These are phyloP conservation scores for Polypedilum pembai DNA, from an alignment of 1,140 invertebrate species.

Conservation along the genomic window DNA sequence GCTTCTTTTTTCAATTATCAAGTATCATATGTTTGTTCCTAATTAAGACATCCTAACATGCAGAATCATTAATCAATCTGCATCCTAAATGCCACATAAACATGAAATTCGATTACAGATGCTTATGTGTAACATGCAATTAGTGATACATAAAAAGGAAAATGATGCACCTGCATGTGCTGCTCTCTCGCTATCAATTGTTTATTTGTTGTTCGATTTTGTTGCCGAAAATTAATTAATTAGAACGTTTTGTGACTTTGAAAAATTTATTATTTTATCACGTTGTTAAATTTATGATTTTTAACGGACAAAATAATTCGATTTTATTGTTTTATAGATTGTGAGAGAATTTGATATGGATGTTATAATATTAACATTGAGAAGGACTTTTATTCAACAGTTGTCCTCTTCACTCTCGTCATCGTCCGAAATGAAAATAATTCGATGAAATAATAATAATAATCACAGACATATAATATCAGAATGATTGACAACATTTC, in stretches of 20 bases:
- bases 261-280: background rate
- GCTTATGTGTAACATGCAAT: background rate
- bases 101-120: background rate
- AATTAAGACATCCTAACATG: background rate
- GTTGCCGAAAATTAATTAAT: background rate
- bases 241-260: background rate
- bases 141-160: background rate
- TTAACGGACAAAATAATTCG: background rate
- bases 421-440: no score
- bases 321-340: no score
- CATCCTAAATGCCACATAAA: background rate
- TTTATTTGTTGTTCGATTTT: background rate
- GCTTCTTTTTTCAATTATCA: no score
- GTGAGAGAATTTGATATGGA: no score
- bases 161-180: background rate
- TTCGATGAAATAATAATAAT: no score
- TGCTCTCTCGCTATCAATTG: background rate
- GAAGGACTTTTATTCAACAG: no score
- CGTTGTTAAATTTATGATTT: conserved; percentile 13
- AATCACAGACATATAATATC: background rate
- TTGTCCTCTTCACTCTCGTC: no score
- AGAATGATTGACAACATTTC: conserved; percentile 13
- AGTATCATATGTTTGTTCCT: background rate
- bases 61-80: conserved; percentile 17
- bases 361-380: no score